These are phyloP conservation scores for Coracias cyanogaster DNA, from an alignment of 2,797 vertebrate species.

Conservation along the genomic window DNA sequence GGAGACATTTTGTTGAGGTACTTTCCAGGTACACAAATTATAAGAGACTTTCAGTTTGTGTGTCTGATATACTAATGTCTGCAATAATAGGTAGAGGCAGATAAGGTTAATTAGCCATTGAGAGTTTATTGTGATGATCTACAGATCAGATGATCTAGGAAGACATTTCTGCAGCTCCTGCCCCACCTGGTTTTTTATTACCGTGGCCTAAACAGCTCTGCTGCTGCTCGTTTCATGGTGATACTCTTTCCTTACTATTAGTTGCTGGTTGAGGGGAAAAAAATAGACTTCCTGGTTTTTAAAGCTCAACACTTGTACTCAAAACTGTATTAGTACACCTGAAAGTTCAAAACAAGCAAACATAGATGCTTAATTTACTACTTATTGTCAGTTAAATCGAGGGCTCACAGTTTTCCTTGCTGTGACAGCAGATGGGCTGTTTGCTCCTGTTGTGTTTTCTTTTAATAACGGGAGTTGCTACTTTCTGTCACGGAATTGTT, in stretches of 20 bases:
- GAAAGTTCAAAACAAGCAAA: not conserved
- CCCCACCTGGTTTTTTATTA: not conserved
- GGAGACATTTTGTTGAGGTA: not conserved
- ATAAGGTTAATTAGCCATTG: not conserved
- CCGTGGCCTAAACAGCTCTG: not conserved
- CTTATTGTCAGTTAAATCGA: not conserved
- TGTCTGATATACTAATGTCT: not conserved
- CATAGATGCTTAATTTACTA: not conserved
- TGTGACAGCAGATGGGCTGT: not conserved
- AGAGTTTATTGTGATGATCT: not conserved
- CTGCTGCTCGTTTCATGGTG: rapidly evolving
- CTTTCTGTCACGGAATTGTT: not conserved
- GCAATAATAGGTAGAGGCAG: not conserved
- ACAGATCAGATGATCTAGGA: not conserved
- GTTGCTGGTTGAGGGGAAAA: not conserved
- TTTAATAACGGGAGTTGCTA: slow-evolving; percentile 72
- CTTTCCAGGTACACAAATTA: not conserved
- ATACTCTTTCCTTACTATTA: not conserved
- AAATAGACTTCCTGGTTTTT: not conserved
- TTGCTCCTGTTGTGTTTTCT: slow-evolving; percentile 25
- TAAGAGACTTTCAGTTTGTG: not conserved
- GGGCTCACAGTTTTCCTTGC: not conserved
- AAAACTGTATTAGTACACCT: not conserved
- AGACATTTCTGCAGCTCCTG: not conserved
- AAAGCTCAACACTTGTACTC: not conserved